Percentiles rank a stretch among this genome's conserved stretches.
These are phyloP conservation scores for Pseudanteris insignis DNA, from an alignment of 2,888 invertebrate genomes.

Conservation along the genomic window DNA sequence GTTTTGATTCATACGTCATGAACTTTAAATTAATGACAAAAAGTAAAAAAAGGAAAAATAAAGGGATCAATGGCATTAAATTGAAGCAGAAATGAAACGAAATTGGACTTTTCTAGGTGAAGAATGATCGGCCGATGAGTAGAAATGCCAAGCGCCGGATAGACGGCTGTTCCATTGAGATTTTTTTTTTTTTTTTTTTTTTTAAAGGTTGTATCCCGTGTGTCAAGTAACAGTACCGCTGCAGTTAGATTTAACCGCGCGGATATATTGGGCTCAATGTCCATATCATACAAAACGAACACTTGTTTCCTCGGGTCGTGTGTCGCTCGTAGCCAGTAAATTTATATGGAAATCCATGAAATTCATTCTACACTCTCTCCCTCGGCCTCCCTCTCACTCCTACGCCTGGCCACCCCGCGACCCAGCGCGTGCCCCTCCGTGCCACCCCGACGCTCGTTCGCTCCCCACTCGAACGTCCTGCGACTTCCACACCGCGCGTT, in stretches of 20 bases:
- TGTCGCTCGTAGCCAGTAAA: constrained; percentile 56
- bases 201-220: constrained; percentile 22
- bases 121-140: constrained; percentile 8
- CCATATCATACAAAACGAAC: constrained; percentile 44
- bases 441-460: neutral
- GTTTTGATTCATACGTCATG: too few species aligned
- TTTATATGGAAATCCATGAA: constrained; percentile 66
- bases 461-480: neutral
- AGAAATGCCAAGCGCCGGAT: constrained; percentile 10
- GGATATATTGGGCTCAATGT: constrained; percentile 43
- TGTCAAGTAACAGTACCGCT: constrained; percentile 36
- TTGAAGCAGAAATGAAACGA: too few species aligned
- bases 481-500: constrained; percentile 7
- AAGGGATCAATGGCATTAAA: too few species aligned
- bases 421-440: neutral
- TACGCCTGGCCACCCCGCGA: neutral
- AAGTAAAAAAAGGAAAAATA: too few species aligned
- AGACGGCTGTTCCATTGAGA: constrained; percentile 20
- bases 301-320: constrained; percentile 49
- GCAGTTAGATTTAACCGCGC: constrained; percentile 42
- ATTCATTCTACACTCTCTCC: constrained; percentile 55
- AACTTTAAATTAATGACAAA: too few species aligned
- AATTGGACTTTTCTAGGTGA: neutral
- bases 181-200: constrained; percentile 13
- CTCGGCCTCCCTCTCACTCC: neutral